Evolutionary conservation across 2,888 invertebrate species (phyloP).

Genomic region (Xanthorhoe designata): DNA sequence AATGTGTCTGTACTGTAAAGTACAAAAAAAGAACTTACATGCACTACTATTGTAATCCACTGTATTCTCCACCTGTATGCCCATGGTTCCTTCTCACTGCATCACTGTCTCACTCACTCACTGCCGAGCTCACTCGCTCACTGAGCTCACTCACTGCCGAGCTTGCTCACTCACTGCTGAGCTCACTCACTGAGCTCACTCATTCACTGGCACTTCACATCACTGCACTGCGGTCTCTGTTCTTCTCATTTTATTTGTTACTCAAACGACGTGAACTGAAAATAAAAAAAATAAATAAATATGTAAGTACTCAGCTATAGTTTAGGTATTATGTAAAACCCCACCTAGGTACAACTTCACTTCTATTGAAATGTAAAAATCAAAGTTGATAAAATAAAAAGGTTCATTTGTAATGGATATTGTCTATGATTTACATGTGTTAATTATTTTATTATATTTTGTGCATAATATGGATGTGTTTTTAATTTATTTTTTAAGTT

Average conservation of each 20-base stretch:
- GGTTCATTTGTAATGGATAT: no score
- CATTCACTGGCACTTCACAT: conserved; percentile 45
- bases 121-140: conserved; percentile 27
- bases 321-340: no score
- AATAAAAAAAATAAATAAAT: conserved; percentile 6
- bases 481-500: no score
- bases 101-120: conserved; percentile 46
- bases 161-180: conserved; percentile 45
- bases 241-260: conserved; percentile 40
- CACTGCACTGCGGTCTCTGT: conserved; percentile 38
- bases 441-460: no score
- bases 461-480: no score
- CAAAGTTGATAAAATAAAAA: no score
- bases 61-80: conserved; percentile 80
- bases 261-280: conserved; percentile 34
- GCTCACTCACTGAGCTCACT: conserved; percentile 45
- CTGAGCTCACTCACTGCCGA: conserved; percentile 26
- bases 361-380: no score
- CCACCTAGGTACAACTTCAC: no score
- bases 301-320: no score
- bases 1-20: not conserved
- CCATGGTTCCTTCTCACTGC: conserved; percentile 63
- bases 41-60: conserved; percentile 76
- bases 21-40: conserved; percentile 63
- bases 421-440: no score